Evolutionary conservation across 2,797 vertebrate species (phyloP).

Genomic region (Pangasius macronema): DNA sequence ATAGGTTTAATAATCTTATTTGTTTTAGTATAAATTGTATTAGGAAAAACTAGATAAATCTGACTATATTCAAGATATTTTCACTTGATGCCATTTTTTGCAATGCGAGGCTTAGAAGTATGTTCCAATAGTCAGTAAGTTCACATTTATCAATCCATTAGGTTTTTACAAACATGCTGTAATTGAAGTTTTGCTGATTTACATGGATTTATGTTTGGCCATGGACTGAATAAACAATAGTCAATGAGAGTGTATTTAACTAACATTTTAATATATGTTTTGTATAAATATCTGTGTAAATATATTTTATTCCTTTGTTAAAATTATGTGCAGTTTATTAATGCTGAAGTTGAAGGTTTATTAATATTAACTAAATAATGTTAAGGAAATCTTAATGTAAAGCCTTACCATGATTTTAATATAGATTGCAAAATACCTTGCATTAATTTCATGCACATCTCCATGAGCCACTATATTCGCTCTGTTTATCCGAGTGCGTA

Average conservation of each 20-base stretch:
- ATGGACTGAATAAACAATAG: background rate
- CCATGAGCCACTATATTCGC: constrained; percentile 60
- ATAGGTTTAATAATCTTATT: background rate
- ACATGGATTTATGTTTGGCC: background rate
- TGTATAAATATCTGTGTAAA: background rate
- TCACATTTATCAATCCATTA: background rate
- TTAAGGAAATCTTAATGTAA: background rate
- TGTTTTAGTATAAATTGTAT: background rate
- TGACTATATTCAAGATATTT: background rate
- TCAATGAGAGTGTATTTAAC: background rate
- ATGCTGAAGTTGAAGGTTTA: background rate
- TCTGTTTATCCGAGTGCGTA: constrained; percentile 59
- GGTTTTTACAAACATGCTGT: background rate
- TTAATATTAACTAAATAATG: background rate
- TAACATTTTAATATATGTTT: background rate
- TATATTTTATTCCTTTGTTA: background rate
- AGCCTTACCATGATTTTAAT: background rate
- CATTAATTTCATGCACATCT: constrained; percentile 26
- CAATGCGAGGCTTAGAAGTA: background rate
- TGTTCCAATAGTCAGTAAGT: background rate
- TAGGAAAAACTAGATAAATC: background rate
- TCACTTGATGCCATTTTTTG: background rate
- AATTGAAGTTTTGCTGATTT: background rate
- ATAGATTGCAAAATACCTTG: background rate
- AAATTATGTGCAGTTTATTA: background rate